phyloP scores from a whole-genome alignment of 2,797 vertebrate species.

The Saxicola maurus region DNA sequence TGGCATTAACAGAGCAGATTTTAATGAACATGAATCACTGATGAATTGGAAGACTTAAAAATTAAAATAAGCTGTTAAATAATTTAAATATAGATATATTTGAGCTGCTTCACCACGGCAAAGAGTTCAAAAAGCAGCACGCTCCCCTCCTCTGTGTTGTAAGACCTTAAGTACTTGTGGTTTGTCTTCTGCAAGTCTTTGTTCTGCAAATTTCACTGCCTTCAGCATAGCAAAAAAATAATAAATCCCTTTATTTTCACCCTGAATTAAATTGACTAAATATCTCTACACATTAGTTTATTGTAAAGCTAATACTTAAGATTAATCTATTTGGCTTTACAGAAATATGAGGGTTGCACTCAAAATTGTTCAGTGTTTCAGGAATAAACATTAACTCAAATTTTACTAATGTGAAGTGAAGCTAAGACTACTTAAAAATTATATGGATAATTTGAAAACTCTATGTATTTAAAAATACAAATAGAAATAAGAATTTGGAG shows the following conservation, averaged over 20 bases:
- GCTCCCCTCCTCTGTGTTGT: background rate
- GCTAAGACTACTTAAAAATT: background rate
- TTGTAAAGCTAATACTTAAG: background rate
- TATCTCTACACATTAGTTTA: background rate
- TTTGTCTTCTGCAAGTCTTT: background rate
- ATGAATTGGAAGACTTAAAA: background rate
- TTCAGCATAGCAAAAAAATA: background rate
- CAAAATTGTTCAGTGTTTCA: background rate
- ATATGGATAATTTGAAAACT: background rate
- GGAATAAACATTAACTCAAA: background rate
- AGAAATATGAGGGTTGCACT: background rate
- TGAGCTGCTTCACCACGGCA: background rate
- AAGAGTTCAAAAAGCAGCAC: background rate
- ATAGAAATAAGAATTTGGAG: background rate
- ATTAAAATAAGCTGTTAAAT: background rate
- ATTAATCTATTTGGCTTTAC: background rate
- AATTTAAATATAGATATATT: background rate
- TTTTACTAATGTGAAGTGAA: background rate
- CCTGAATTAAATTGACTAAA: background rate
- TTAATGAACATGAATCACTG: background rate
- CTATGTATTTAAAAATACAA: background rate
- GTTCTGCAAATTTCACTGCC: background rate
- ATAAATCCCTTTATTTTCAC: rapidly evolving
- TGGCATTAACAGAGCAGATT: background rate
- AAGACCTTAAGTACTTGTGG: background rate